Evolutionary conservation across 2,797 vertebrate species (phyloP), one percentile per base, ranked within the genome.

Genomic region (Austrolebias charrua): DNA sequence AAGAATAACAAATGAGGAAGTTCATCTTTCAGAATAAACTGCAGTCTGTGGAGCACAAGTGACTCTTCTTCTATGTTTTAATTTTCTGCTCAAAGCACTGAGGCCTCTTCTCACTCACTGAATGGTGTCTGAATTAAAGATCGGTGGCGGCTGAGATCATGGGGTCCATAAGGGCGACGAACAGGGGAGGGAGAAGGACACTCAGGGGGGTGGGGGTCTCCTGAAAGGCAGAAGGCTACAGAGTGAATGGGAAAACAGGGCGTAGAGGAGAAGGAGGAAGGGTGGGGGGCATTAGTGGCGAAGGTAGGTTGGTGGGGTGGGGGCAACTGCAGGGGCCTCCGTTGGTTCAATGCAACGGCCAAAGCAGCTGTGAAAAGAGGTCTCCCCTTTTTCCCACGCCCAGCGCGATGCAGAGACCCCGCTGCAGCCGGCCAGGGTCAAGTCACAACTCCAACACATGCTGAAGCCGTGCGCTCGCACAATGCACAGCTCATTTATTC

Each of bases 361-460:
- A 59, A 88, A 93, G 94, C 94, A 94, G 94, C 95, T 96, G 95
- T 95, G 95, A 96, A 96, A 95, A 91, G 93, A 93, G 93, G 93
- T 93, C 92, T 88, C 89, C 92, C 90, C 94, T 95, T 95, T 95
- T 96, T 96, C 95, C 94, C 95, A 96, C 95, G 95, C 92, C 95
- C 93, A 75, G 92, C 76, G 64, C 85, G 89, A 91, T 80, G 90
- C 88, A 76, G 60, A 92, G 88, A 90, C 92, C 90, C 88, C 90
- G 91, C 90, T 89, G 89, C 84, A 91, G 91, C 91, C 90, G 79
- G 87, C 91, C 89, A 90, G 92, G 95, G 95, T 95, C 94, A 95
- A 92, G 92, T 94, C 94, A 93, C 93, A 91, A 85, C 81, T 82
- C 92, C 92, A 93, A 94, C 91, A 93, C 91, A 94, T 89, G 93